phyloP scores from a whole-genome alignment of 1,140 invertebrate genomes.

The Whitmania pigra region DNA sequence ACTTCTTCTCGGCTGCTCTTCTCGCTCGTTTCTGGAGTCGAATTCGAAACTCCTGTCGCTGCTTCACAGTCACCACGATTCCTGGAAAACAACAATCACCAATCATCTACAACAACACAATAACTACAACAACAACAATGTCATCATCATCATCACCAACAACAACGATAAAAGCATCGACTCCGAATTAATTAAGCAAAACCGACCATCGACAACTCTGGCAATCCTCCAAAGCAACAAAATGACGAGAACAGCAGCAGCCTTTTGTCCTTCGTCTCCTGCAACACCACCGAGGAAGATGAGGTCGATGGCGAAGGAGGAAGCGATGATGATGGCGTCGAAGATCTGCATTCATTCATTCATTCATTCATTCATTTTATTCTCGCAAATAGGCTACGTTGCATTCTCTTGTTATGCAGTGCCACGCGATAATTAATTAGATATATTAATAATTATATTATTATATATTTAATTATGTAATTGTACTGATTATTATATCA shows the following conservation, averaged over 20 bases:
- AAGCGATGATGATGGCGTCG: constrained; percentile 25
- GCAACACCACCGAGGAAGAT: constrained; percentile 23
- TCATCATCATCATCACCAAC: too few relatives aligned
- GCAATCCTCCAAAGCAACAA: constrained; percentile 26
- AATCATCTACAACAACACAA: neutral
- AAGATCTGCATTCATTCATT: constrained; percentile 23
- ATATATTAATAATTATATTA: too few relatives aligned
- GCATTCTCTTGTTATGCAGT: too few relatives aligned
- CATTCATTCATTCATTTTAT: neutral
- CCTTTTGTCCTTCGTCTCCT: constrained; percentile 23
- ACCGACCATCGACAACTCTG: constrained; percentile 26
- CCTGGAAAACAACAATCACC: neutral
- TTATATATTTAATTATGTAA: too few relatives aligned
- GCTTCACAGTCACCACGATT: constrained; percentile 24
- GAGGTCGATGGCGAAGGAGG: constrained; percentile 25
- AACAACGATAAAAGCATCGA: too few relatives aligned
- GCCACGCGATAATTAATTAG: too few relatives aligned
- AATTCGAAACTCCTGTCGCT: constrained; percentile 25
- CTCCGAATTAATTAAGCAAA: too few relatives aligned
- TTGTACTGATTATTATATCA: too few relatives aligned
- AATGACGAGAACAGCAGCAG: constrained; percentile 24
- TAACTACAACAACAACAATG: constrained; percentile 10
- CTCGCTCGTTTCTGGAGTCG: constrained; percentile 24
- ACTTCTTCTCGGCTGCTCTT: constrained; percentile 20
- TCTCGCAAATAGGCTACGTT: too few relatives aligned